Conservation (phyloP, 2,888 invertebrate genomes). For the Cryptus armator region DNA sequence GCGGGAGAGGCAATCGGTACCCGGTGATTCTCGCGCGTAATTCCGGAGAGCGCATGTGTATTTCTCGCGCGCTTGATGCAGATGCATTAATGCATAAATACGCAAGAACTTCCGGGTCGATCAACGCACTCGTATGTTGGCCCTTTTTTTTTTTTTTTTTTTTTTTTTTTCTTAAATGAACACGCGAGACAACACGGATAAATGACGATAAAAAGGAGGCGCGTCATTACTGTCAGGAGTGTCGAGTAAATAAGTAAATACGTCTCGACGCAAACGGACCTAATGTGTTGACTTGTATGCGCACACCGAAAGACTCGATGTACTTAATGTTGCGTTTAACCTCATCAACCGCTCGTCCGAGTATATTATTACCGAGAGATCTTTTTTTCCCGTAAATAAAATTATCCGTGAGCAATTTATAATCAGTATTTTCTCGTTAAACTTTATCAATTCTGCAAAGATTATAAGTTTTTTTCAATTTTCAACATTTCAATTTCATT, state of each 20-base stretch:
- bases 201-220: not conserved
- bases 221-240: not conserved
- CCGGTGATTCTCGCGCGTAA: slow-evolving; percentile 49
- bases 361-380: too few species aligned
- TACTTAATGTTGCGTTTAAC: too few species aligned
- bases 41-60: slow-evolving; percentile 25
- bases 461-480: too few species aligned
- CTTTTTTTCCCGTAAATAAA: too few species aligned
- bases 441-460: too few species aligned
- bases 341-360: too few species aligned
- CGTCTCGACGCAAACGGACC: not conserved
- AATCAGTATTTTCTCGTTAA: too few species aligned
- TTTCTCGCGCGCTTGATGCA: not conserved
- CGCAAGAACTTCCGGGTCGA: slow-evolving; percentile 16
- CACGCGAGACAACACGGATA: not conserved
- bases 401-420: too few species aligned
- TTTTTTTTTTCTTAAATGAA: not conserved
- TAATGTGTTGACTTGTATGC: not conserved
- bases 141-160: not conserved
- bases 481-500: too few species aligned
- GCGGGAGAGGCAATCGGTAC: not conserved
- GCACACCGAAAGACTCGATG: not conserved
- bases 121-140: slow-evolving; percentile 1
- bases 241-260: not conserved
- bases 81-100: not conserved